Evolutionary conservation across 2,888 invertebrate genomes (phyloP).

Genomic region (Drosophila ochracea): DNA sequence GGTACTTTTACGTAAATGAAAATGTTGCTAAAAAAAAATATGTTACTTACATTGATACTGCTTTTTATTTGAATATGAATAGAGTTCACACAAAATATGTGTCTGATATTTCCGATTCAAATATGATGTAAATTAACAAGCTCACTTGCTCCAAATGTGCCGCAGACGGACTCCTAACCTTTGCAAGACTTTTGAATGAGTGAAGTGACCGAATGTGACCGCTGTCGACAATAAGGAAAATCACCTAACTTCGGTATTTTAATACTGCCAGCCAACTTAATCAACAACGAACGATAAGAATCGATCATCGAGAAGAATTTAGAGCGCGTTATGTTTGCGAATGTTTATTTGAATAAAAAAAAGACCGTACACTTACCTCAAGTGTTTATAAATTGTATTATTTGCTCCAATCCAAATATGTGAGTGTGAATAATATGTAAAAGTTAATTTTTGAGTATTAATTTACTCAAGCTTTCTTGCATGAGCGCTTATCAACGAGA

Average conservation of each 20-base stretch:
- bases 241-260: neutral
- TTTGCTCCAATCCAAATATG: slow-evolving; percentile 57
- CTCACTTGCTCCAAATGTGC: slow-evolving; percentile 66
- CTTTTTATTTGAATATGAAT: slow-evolving; percentile 34
- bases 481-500: slow-evolving; percentile 84
- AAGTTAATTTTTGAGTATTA: neutral
- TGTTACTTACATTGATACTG: slow-evolving; percentile 50
- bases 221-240: slow-evolving; percentile 4
- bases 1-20: neutral
- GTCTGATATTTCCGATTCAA: slow-evolving; percentile 41
- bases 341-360: slow-evolving; percentile 18
- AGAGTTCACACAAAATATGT: slow-evolving; percentile 26
- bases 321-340: no score
- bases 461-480: slow-evolving; percentile 76
- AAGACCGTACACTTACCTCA: neutral
- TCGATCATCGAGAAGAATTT: slow-evolving; percentile 1
- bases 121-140: slow-evolving; percentile 68
- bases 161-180: slow-evolving; percentile 61
- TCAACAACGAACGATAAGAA: neutral
- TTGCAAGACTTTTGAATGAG: slow-evolving; percentile 56
- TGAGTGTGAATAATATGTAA: neutral
- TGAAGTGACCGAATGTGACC: slow-evolving; percentile 35
- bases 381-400: slow-evolving; percentile 55
- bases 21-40: neutral
- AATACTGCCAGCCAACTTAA: slow-evolving; percentile 10